phyloP scores from a whole-genome alignment of 2,113 vertebrate species.

The Parus major region DNA sequence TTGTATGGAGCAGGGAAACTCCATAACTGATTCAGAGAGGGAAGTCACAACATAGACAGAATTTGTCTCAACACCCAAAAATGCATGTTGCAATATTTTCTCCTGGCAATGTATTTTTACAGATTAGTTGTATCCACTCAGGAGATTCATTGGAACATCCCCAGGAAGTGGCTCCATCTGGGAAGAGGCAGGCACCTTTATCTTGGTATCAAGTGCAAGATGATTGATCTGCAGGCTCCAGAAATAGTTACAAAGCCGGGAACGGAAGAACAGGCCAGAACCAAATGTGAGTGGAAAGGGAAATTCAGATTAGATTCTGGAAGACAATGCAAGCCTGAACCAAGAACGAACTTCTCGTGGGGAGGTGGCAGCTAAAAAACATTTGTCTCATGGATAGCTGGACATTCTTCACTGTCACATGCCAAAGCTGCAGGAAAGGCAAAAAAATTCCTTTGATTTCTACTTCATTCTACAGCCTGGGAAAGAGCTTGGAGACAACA shows the following conservation, averaged over 20 bases:
- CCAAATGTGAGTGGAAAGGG: constrained; percentile 25
- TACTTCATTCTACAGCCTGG: neutral
- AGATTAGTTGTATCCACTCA: neutral
- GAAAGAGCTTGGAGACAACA: neutral
- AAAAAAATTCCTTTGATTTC: neutral
- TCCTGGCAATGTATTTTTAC: neutral
- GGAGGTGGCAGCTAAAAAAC: neutral
- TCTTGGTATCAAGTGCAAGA: neutral
- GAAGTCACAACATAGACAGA: rapidly evolving
- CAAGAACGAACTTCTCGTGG: neutral
- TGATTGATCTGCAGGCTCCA: constrained; percentile 45
- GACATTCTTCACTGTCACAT: neutral
- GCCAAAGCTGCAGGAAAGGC: constrained; percentile 11
- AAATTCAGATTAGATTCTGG: constrained; percentile 62
- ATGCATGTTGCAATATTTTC: rapidly evolving
- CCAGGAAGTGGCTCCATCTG: neutral
- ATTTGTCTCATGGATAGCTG: constrained; percentile 9
- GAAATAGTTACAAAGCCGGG: constrained; percentile 45
- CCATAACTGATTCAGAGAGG: neutral
- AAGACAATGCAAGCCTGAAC: constrained; percentile 43
- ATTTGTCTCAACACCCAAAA: neutral
- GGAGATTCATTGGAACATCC: neutral
- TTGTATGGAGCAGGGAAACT: rapidly evolving
- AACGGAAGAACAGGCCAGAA: constrained; percentile 35
- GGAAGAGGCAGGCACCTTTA: constrained; percentile 2